These are phyloP conservation scores for Drosophila mercatorum DNA, from an alignment of 2,888 invertebrate species.

Conservation along the genomic window DNA sequence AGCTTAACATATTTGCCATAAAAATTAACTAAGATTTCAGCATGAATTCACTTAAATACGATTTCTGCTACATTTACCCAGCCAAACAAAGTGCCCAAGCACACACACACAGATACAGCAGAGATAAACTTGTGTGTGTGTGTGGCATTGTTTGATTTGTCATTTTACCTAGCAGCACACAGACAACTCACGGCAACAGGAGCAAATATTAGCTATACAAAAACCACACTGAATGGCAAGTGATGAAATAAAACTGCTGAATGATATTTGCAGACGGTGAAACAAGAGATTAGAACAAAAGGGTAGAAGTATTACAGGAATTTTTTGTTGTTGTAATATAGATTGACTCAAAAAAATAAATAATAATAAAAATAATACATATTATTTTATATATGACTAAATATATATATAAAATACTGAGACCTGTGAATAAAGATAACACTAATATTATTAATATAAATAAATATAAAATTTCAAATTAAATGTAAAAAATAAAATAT, in stretches of 20 bases:
- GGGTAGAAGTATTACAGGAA: not conserved
- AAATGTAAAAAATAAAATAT: no score
- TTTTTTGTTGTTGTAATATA: no score
- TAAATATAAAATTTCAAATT: no score
- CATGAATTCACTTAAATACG: slow-evolving; percentile 76
- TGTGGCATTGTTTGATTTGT: slow-evolving; percentile 69
- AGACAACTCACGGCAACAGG: slow-evolving; percentile 41
- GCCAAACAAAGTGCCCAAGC: slow-evolving; percentile 49
- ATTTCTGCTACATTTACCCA: slow-evolving; percentile 66
- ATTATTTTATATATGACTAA: no score
- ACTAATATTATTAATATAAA: not conserved
- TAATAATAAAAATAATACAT: no score
- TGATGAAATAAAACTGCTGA: slow-evolving; percentile 34
- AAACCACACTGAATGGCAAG: slow-evolving; percentile 36
- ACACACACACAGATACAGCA: slow-evolving; percentile 10
- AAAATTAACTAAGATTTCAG: slow-evolving; percentile 80
- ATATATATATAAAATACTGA: no score
- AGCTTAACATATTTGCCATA: slow-evolving; percentile 67
- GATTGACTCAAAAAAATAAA: no score
- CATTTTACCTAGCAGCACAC: slow-evolving; percentile 59
- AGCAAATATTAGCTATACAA: slow-evolving; percentile 49
- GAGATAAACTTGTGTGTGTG: not conserved
- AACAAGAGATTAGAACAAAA: slow-evolving; percentile 8
- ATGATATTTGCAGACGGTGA: slow-evolving; percentile 36
- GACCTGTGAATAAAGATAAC: no score